Conservation (phyloP, 2,797 vertebrate species). For the Valencia hispanica region DNA sequence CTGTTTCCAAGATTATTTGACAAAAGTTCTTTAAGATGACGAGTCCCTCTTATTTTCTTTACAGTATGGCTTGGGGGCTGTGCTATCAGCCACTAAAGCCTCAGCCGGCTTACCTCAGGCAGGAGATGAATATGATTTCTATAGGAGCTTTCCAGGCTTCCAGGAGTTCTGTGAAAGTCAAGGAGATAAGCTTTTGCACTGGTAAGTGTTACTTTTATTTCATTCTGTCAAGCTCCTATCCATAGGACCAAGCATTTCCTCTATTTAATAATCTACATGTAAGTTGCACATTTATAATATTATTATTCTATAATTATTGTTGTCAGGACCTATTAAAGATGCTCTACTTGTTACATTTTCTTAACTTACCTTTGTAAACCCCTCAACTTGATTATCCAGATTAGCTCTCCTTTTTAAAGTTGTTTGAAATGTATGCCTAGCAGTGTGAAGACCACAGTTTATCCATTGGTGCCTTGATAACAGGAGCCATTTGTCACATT, state of each 20-base stretch:
- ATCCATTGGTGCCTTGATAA: background rate
- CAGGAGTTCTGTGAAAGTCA: conserved; percentile 89
- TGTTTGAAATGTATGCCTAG: background rate
- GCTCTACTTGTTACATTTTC: no score
- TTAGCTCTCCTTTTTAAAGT: background rate
- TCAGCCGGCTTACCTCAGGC: conserved; percentile 87
- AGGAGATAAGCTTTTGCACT: conserved; percentile 86
- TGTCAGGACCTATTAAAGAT: background rate
- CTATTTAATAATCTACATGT: background rate
- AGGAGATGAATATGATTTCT: conserved; percentile 96
- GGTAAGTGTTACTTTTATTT: conserved; percentile 76
- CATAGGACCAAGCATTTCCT: background rate
- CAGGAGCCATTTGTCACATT: background rate
- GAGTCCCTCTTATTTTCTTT: conserved; percentile 14
- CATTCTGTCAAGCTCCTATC: background rate
- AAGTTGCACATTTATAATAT: background rate
- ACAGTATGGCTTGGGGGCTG: conserved; percentile 87
- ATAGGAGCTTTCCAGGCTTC: conserved; percentile 93
- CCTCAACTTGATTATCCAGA: background rate
- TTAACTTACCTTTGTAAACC: background rate
- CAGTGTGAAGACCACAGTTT: background rate
- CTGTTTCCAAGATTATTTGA: background rate
- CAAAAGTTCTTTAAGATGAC: background rate
- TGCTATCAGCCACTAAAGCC: conserved; percentile 91
- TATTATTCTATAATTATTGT: background rate